These are phyloP conservation scores for Drosophila tsacasi DNA, from an alignment of 1,140 invertebrate genomes.

Conservation along the genomic window DNA sequence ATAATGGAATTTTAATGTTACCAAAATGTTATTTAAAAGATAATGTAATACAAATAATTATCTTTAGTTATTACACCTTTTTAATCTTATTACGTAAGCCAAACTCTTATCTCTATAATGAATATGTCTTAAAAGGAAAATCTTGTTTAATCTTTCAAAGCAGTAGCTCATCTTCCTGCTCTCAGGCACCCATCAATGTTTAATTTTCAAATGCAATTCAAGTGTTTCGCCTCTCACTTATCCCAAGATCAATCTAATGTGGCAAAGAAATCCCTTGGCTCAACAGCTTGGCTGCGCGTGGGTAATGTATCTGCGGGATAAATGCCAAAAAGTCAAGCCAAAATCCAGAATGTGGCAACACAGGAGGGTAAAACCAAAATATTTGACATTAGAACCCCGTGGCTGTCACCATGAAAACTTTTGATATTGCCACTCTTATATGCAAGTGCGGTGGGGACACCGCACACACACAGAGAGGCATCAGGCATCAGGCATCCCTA, in stretches of 20 bases:
- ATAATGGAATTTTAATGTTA: not conserved
- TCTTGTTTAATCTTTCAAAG: not conserved
- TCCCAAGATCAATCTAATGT: constrained; percentile 27
- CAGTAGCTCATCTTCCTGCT: not conserved
- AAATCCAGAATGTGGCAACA: constrained; percentile 44
- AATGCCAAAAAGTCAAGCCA: constrained; percentile 40
- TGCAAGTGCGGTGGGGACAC: constrained; percentile 18
- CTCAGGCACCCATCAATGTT: not conserved
- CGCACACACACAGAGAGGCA: not conserved
- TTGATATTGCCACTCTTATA: constrained; percentile 60
- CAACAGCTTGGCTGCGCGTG: constrained; percentile 10
- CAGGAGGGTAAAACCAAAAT: constrained; percentile 55
- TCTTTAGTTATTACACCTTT: no score
- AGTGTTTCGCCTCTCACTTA: constrained; percentile 10
- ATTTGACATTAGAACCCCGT: constrained; percentile 71
- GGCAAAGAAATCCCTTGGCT: constrained; percentile 13
- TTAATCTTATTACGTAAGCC: not conserved
- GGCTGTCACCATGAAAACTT: constrained; percentile 55
- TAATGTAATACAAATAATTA: not conserved
- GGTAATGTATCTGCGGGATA: constrained; percentile 38
- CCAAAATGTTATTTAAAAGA: not conserved
- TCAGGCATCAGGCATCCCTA: constrained; percentile 24
- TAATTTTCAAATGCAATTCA: constrained; percentile 24
- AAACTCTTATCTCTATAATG: no score
- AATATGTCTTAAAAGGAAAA: not conserved